Conservation (phyloP, 2,113 vertebrate species). For the Propithecus coquereli region DNA sequence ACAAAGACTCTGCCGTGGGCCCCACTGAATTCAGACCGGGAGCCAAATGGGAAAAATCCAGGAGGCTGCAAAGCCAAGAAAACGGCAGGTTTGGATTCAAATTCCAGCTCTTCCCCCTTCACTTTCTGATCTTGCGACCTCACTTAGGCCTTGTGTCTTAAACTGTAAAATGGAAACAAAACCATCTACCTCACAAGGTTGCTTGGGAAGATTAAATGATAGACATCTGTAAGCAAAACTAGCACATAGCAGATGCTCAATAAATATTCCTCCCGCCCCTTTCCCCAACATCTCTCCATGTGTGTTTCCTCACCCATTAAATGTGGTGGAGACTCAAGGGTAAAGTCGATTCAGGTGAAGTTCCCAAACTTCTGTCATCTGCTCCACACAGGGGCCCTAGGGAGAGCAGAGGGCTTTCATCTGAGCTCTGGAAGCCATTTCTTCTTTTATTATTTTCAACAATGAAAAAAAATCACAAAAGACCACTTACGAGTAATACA, state of each 20-base stretch:
- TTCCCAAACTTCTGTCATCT: background rate
- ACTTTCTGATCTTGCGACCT: background rate
- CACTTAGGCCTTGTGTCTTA: background rate
- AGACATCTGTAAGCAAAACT: background rate
- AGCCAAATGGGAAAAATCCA: constrained; percentile 41
- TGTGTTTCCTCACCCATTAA: background rate
- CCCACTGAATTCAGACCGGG: background rate
- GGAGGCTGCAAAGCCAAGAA: background rate
- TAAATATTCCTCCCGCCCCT: background rate
- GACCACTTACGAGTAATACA: background rate
- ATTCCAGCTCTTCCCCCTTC: background rate
- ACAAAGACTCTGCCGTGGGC: background rate
- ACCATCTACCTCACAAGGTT: background rate
- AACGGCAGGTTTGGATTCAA: background rate
- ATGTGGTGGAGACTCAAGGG: background rate
- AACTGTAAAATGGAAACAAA: constrained; percentile 1
- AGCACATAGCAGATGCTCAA: background rate
- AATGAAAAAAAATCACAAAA: background rate
- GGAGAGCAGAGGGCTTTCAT: background rate
- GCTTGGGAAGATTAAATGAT: background rate
- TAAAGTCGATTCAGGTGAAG: background rate
- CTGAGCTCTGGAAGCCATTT: background rate
- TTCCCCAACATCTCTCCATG: background rate
- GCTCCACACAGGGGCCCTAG: background rate
- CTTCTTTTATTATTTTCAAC: background rate